These are phyloP conservation scores for Lates calcarifer DNA, from an alignment of 2,113 vertebrate species.

Conservation along the genomic window DNA sequence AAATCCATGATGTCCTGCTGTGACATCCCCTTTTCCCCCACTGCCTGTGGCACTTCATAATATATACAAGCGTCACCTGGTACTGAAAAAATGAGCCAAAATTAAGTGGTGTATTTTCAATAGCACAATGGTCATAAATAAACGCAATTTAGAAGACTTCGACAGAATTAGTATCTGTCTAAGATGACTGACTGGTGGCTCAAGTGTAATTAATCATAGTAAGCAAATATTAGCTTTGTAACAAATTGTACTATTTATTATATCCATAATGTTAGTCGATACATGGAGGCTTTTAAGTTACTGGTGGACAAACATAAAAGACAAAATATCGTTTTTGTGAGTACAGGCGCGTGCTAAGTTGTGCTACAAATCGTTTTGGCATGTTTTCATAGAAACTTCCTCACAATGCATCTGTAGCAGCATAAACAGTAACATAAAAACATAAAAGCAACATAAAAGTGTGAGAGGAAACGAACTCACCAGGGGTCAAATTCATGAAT, in stretches of 20 bases:
- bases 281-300: neutral
- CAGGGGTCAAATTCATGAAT: conserved; percentile 99
- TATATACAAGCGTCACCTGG: neutral
- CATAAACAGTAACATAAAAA: too few relatives aligned
- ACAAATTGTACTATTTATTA: too few relatives aligned
- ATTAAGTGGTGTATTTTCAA: neutral
- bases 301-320: neutral
- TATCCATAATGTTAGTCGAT: neutral
- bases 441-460: too few relatives aligned
- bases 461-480: conserved; percentile 81
- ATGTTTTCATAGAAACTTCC: conserved; percentile 35
- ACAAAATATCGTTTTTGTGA: neutral
- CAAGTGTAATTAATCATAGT: neutral
- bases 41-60: conserved; percentile 16
- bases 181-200: neutral
- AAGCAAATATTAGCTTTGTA: neutral
- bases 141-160: neutral
- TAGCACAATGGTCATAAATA: neutral
- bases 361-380: neutral
- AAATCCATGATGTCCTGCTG: neutral
- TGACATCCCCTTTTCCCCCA: neutral
- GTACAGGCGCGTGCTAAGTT: too few relatives aligned
- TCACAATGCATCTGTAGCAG: neutral
- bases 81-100: neutral
- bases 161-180: neutral